Percentiles rank a stretch among this genome's conserved stretches.
Evolutionary conservation across 1,140 invertebrate species (phyloP).

Genomic region (Lordiphosa clarofinis): DNA sequence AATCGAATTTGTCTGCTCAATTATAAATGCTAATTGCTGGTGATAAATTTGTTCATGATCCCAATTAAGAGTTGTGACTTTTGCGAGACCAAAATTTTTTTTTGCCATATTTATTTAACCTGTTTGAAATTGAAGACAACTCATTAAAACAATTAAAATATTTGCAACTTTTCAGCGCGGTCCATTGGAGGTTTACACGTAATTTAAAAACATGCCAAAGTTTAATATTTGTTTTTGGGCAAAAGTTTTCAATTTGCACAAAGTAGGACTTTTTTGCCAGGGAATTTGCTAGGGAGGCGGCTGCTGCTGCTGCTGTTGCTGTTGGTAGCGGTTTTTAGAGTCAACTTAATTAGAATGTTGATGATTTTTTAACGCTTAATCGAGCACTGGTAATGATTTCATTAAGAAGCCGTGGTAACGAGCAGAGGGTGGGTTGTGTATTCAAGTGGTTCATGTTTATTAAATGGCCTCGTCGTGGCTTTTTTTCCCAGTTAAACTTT

Average conservation of each 20-base stretch:
- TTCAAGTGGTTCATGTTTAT: conserved; percentile 63
- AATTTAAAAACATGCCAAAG: conserved; percentile 7
- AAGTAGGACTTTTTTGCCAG: conserved; percentile 34
- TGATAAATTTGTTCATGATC: conserved; percentile 15
- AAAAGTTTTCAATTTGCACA: conserved; percentile 16
- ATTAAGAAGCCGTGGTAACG: conserved; percentile 29
- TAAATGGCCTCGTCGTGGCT: conserved; percentile 53
- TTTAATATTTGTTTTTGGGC: background rate
- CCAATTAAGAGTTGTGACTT: conserved; percentile 30
- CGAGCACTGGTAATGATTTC: conserved; percentile 66
- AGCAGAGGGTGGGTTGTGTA: background rate
- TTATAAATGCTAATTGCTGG: conserved; percentile 71
- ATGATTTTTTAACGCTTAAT: conserved; percentile 72
- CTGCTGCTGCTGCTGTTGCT: conserved; percentile 12
- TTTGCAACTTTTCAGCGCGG: conserved; percentile 23
- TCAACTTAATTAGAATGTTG: conserved; percentile 75
- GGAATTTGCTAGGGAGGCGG: background rate
- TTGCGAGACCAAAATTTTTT: background rate
- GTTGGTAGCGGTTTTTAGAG: conserved; percentile 48
- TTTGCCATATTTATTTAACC: conserved; percentile 34
- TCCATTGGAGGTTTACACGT: conserved; percentile 2
- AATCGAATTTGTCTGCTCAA: conserved; percentile 44
- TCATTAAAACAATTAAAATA: conserved; percentile 51
- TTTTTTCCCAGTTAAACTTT: conserved; percentile 31
- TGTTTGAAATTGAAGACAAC: conserved; percentile 27